Percentiles rank a stretch among this genome's conserved stretches.
Conservation (phyloP, 64 coral and sea anemone genomes). For the Porites australiensis region DNA sequence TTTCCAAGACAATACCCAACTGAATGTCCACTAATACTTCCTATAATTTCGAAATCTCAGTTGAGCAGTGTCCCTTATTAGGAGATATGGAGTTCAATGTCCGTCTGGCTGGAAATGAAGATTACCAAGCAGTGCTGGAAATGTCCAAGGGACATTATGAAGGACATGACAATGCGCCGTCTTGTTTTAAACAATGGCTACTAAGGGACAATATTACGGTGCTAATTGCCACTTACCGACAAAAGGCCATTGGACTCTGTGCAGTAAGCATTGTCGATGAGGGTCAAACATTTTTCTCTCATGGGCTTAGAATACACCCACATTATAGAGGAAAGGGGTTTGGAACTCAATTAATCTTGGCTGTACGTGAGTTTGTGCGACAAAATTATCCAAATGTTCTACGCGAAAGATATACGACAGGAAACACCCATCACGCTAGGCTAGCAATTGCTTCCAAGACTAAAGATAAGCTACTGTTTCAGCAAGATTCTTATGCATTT, state of each 20-base stretch:
- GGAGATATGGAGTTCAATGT: neutral
- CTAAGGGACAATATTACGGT: neutral
- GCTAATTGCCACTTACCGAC: neutral
- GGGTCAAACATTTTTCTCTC: neutral
- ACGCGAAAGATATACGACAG: neutral
- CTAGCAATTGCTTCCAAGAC: neutral
- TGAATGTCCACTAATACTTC: too few species aligned
- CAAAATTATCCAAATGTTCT: neutral
- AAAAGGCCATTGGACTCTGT: neutral
- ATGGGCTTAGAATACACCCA: neutral
- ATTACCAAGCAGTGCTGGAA: neutral
- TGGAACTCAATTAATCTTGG: neutral
- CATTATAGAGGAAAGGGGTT: neutral
- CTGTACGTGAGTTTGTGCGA: neutral
- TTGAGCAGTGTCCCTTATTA: too few species aligned
- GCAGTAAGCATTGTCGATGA: neutral
- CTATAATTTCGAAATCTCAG: too few species aligned
- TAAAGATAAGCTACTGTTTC: neutral
- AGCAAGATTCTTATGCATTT: neutral
- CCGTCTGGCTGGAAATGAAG: neutral
- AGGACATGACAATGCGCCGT: neutral
- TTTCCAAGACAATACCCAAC: too few species aligned
- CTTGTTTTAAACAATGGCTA: neutral
- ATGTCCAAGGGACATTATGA: neutral
- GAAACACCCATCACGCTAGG: neutral